Conservation (phyloP, 2,113 vertebrate species). For the Aptenodytes forsteri region DNA sequence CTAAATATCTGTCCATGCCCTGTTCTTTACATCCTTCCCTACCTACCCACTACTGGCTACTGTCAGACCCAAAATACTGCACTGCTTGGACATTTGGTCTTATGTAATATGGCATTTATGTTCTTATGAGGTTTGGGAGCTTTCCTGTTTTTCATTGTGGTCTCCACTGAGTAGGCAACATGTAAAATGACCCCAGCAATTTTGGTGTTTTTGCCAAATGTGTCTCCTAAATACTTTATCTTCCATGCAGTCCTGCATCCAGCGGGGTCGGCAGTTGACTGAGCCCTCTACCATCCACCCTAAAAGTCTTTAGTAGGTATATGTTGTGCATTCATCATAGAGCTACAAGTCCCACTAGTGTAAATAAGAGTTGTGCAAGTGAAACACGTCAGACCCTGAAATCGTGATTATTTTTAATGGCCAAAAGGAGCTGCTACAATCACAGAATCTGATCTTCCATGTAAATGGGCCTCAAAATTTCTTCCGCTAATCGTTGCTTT, state of each 20-base stretch:
- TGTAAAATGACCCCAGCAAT: background rate
- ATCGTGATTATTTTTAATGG: background rate
- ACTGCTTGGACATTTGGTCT: background rate
- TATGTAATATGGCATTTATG: background rate
- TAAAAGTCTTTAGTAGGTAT: background rate
- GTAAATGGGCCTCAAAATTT: background rate
- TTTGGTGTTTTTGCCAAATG: background rate
- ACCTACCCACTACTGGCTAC: background rate
- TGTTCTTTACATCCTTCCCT: background rate
- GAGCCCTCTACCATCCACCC: background rate
- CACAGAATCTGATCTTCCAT: background rate
- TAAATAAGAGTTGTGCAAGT: background rate
- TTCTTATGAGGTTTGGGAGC: background rate
- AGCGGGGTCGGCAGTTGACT: fast-evolving
- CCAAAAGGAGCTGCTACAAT: background rate
- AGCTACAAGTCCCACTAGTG: background rate
- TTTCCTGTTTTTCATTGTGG: background rate
- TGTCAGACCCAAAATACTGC: background rate
- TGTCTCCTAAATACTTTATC: background rate
- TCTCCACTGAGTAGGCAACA: background rate
- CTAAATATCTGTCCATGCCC: background rate
- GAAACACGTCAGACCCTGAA: background rate
- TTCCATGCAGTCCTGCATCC: background rate
- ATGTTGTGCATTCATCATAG: background rate
- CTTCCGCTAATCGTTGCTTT: background rate